Evolutionary conservation across 2,797 vertebrate species (phyloP), one percentile per base, ranked within the genome.

Genomic region (Tauraco hartlaubi): DNA sequence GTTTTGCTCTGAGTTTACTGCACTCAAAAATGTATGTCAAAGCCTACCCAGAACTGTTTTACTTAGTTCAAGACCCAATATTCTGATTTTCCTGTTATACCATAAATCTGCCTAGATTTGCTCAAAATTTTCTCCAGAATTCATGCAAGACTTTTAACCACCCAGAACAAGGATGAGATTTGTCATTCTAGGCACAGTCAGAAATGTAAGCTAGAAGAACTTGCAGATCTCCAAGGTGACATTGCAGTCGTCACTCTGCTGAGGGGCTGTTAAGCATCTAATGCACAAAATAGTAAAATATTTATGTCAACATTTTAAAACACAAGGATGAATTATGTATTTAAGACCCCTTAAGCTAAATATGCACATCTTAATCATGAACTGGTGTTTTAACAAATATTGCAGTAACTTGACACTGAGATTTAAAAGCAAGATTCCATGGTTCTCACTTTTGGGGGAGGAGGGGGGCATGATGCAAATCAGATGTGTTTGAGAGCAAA

Each of bases 291-390:
- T 8, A 69, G 44, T 88, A 56, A 86, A 94, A 94, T 93, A 92
- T 92, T 86, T 56, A 90, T 86, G 69, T 72, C 29, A 54, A 26
- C 25, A 74, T 88, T 85, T 84, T 62, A 86, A 84, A 94, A 62
- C 11, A 41, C 17, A 51, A 5, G 37, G 11, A 68, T 83, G 71
- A 94, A 94, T 94, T 86, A 94, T 83, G 54, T 16, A 90, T 92
- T 88, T 85, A 85, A 44, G 43, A 59, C 35, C 9, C 15, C 33
- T 66, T 68, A 86, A 86, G 20, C 35, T 92, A 51, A 75, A 75
- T 68, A 68, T 64, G 66, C 46, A 58, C 21, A 58, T 76, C 55
- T 84, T 90, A 78, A 86, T 84, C 33, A 73, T 26, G 81, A 78
- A 49, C 10, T 56, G 10, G 21, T 76, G 12, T 41, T 94, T 83